phyloP scores from a whole-genome alignment of 2,888 invertebrate species.

The Phengaris arion region DNA sequence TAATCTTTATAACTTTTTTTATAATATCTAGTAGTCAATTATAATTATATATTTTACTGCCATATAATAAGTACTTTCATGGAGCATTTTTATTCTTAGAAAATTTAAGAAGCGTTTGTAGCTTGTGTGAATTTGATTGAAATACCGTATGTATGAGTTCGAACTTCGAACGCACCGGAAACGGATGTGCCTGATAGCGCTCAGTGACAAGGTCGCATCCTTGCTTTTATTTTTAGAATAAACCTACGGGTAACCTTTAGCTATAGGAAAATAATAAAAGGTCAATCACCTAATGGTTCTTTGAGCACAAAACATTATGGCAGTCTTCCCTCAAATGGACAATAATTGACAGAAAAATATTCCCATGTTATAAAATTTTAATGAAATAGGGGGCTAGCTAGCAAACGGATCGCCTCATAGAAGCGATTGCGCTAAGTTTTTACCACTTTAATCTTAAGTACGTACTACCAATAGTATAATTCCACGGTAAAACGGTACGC shows the following conservation, averaged over 20 bases:
- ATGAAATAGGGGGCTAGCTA: too few species aligned
- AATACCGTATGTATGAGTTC: background rate
- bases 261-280: background rate
- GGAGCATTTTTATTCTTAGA: too few species aligned
- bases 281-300: background rate
- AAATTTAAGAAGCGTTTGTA: too few species aligned
- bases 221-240: constrained; percentile 17
- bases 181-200: constrained; percentile 21
- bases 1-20: too few species aligned
- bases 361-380: background rate
- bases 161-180: constrained; percentile 11
- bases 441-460: too few species aligned
- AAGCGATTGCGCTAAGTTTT: too few species aligned
- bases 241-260: background rate
- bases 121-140: background rate
- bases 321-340: background rate
- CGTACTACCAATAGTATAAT: too few species aligned
- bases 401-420: too few species aligned
- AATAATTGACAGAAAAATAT: background rate
- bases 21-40: too few species aligned
- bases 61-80: too few species aligned
- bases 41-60: too few species aligned
- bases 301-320: background rate
- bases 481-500: too few species aligned
- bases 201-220: constrained; percentile 22